Evolutionary conservation across 2,113 vertebrate species (phyloP).

Genomic region (Archocentrus centrarchus): DNA sequence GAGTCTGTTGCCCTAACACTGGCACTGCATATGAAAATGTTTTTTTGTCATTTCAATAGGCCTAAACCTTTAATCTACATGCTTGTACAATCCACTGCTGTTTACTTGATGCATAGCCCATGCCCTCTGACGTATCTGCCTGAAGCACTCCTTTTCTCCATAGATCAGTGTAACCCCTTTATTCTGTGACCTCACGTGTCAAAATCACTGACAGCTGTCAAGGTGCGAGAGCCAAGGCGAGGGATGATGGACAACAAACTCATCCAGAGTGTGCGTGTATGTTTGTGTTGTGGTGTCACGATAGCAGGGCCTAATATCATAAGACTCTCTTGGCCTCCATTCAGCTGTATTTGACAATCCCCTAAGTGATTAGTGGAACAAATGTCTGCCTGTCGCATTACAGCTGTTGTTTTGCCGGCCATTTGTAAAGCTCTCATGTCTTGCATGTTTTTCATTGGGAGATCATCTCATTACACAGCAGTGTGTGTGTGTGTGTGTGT

Average conservation of each 20-base stretch:
- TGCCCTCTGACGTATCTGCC: neutral
- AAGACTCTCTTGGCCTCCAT: slow-evolving; percentile 63
- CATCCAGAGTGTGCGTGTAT: slow-evolving; percentile 8
- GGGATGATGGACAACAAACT: slow-evolving; percentile 23
- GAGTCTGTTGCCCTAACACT: neutral
- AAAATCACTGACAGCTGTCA: slow-evolving; percentile 68
- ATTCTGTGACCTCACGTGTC: slow-evolving; percentile 37
- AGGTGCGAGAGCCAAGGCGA: slow-evolving; percentile 47
- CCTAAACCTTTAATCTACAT: slow-evolving; percentile 7
- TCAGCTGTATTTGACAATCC: slow-evolving; percentile 52
- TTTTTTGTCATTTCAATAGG: slow-evolving; percentile 3
- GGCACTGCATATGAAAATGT: neutral
- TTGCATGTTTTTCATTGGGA: slow-evolving; percentile 43
- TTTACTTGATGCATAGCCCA: slow-evolving; percentile 19
- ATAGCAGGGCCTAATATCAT: slow-evolving; percentile 43
- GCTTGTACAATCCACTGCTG: neutral
- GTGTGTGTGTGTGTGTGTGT: neutral
- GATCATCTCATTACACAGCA: slow-evolving; percentile 58
- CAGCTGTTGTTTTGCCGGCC: slow-evolving; percentile 61
- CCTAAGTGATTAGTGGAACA: slow-evolving; percentile 69
- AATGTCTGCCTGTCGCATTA: slow-evolving; percentile 69
- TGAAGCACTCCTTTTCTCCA: slow-evolving; percentile 18
- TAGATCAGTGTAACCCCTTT: slow-evolving; percentile 51
- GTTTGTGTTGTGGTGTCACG: neutral
- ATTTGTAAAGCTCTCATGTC: slow-evolving; percentile 54